phyloP scores from a whole-genome alignment of 1,140 invertebrate genomes.

The Zaprionus ghesquierei region DNA sequence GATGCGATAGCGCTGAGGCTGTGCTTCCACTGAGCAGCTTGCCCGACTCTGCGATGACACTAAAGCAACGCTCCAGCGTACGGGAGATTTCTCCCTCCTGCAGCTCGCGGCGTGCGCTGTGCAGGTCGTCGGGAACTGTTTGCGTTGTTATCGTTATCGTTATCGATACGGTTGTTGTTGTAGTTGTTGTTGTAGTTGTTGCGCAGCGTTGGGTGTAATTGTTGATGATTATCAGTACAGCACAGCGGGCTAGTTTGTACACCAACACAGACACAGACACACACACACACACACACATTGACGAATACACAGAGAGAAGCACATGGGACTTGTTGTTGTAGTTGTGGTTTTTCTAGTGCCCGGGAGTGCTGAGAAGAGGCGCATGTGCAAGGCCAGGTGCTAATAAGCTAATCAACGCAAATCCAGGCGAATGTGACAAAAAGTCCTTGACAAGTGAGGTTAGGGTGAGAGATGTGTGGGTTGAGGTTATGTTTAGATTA shows the following conservation, averaged over 20 bases:
- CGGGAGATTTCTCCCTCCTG: conserved; percentile 87
- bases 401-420: not conserved
- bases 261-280: conserved; percentile 27
- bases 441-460: not conserved
- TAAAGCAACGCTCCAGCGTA: conserved; percentile 89
- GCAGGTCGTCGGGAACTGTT: conserved; percentile 87
- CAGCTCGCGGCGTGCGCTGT: conserved; percentile 87
- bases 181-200: conserved; percentile 28
- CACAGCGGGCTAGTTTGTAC: conserved; percentile 29
- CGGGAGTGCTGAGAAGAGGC: conserved; percentile 44
- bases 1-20: conserved; percentile 82
- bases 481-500: not conserved
- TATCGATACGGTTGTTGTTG: conserved; percentile 39
- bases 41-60: conserved; percentile 85
- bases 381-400: conserved; percentile 34
- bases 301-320: conserved; percentile 25
- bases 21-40: conserved; percentile 72
- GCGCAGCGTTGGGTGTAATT: conserved; percentile 60
- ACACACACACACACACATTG: conserved; percentile 13
- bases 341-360: not conserved
- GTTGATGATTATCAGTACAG: conserved; percentile 63
- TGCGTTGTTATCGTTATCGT: conserved; percentile 22
- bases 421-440: not conserved
- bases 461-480: not conserved
- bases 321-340: conserved; percentile 34